Base-by-base conservation (phyloP, 2,888 invertebrate species). In the Rutpela maculata region DNA sequence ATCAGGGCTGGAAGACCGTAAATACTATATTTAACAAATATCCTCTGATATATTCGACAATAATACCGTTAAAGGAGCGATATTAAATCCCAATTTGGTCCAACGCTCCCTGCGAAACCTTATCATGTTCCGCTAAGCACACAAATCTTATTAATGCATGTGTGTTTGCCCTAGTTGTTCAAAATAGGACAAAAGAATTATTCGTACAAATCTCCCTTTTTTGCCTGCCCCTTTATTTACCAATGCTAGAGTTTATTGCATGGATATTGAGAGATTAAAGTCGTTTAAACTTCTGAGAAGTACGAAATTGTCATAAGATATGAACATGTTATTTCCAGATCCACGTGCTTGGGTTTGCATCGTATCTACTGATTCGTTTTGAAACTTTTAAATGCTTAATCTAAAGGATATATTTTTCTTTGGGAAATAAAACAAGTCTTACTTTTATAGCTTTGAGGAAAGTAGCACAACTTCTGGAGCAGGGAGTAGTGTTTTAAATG, bases 271-370 rank as follows among this genome's bases (percentile, higher is more conserved):
- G 70, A 75, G 73, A 79, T 79, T 79, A 79, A 77, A 79, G 65
- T 79, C 76, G 68, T 76, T 80, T 74, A 78, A 80, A 80, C 72
- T 80, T 80, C 60, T 66, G 68, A 74, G 71, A 71, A 74, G 74
- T 31, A 74, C 71, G 80, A 75, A 80, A 80, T 78, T 75, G 78
- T 75, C 69, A 68, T 76, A 78, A 80, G 78, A 80, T 80, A 80
- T 76, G 78, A 68, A 76, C 80, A 78, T 80, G 78, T 78, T 80
- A 78, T 80, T 80, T 74, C 59, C 65, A 74, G 31, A 57, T 31
- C 10, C 31, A 38, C 69, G 69, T 35, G 18, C 26, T 31, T 50
- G 2, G n/a, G 22, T 68, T 17, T 68, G 18, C 56, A 31, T n/a
- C 15, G 31, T 35, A 35, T 69, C 69, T 55, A 67, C 55, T 19